phyloP scores from a whole-genome alignment of 1,140 invertebrate genomes.

The Papilio polyxenes region DNA sequence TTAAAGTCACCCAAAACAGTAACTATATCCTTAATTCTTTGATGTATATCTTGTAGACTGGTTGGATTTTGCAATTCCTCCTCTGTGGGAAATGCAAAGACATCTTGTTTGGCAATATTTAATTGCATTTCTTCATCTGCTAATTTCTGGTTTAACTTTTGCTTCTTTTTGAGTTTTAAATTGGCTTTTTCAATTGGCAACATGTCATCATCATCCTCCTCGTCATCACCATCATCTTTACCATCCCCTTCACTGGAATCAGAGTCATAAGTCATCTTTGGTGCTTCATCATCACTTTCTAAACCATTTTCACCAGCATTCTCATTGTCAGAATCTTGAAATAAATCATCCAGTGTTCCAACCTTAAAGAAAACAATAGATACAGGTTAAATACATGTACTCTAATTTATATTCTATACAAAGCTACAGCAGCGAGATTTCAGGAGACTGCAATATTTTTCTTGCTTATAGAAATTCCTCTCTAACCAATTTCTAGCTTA shows the following conservation, averaged over 20 bases:
- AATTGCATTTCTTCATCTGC: conserved; percentile 91
- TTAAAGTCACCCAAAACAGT: conserved; percentile 95
- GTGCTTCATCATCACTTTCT: conserved; percentile 63
- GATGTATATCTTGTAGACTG: conserved; percentile 92
- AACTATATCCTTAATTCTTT: conserved; percentile 94
- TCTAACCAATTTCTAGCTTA: no score
- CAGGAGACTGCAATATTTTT: no score
- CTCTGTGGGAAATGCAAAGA: conserved; percentile 88
- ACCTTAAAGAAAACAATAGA: conserved; percentile 60
- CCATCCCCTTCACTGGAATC: conserved; percentile 77
- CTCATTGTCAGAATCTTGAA: conserved; percentile 75
- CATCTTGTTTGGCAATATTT: conserved; percentile 87
- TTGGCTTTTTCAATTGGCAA: conserved; percentile 93
- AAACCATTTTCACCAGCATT: conserved; percentile 59
- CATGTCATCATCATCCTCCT: conserved; percentile 84
- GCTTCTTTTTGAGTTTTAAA: conserved; percentile 89
- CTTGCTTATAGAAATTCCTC: no score
- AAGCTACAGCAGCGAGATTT: no score
- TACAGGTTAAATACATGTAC: no score
- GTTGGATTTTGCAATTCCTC: conserved; percentile 87
- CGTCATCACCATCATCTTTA: conserved; percentile 70
- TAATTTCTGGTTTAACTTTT: conserved; percentile 85
- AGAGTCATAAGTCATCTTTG: conserved; percentile 71
- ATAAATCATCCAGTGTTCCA: conserved; percentile 76
- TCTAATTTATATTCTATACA: no score